phyloP scores from a whole-genome alignment of 2,888 invertebrate species.

The Epirrhoe alternata region DNA sequence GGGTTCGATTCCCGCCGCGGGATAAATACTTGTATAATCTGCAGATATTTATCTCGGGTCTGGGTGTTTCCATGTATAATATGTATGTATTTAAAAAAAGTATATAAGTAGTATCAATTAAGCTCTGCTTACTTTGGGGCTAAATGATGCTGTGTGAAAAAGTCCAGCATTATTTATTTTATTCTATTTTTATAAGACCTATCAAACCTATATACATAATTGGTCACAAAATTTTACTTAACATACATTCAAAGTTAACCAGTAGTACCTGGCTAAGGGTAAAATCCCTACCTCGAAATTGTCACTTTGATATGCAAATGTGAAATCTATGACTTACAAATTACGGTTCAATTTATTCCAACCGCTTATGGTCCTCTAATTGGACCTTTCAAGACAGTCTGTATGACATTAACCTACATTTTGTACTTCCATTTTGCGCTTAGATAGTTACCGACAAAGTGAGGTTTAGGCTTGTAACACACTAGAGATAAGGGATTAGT shows the following conservation, averaged over 20 bases:
- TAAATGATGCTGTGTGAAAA: too few relatives aligned
- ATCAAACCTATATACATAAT: too few relatives aligned
- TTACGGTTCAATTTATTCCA: slow-evolving; percentile 31
- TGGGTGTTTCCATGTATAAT: too few relatives aligned
- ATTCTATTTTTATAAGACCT: too few relatives aligned
- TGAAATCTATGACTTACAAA: slow-evolving; percentile 25
- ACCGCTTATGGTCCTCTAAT: slow-evolving; percentile 47
- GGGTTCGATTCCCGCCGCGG: too few relatives aligned
- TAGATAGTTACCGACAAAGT: slow-evolving; percentile 12
- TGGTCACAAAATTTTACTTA: background rate
- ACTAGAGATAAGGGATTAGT: background rate
- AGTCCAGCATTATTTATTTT: too few relatives aligned
- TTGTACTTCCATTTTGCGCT: slow-evolving; percentile 45
- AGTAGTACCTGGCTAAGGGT: background rate
- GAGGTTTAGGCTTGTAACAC: background rate
- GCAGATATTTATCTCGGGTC: too few relatives aligned
- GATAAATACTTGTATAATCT: too few relatives aligned
- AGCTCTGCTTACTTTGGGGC: too few relatives aligned
- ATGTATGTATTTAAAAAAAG: too few relatives aligned
- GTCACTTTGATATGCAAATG: slow-evolving; percentile 28
- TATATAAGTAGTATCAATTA: too few relatives aligned
- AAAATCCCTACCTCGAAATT: slow-evolving; percentile 23
- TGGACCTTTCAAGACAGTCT: slow-evolving; percentile 58
- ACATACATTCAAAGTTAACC: background rate
- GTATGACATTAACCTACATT: slow-evolving; percentile 57